These are phyloP conservation scores for Microplitis mediator DNA, from an alignment of 1,140 invertebrate species.

Conservation along the genomic window DNA sequence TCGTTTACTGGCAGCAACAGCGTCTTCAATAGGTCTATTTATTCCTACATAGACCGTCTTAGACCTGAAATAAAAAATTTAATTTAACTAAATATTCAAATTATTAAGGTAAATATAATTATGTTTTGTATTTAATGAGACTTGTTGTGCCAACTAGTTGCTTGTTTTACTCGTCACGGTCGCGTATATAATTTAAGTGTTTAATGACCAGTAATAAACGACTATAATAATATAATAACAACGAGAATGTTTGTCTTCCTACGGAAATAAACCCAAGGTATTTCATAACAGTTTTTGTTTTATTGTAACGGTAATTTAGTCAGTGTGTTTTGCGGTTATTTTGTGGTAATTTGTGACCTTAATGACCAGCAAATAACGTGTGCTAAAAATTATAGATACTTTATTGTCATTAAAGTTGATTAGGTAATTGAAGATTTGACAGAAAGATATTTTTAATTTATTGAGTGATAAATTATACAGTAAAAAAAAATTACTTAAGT, in stretches of 20 bases:
- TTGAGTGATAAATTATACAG: not conserved
- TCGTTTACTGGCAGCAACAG: slow-evolving; percentile 73
- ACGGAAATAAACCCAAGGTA: slow-evolving; percentile 4
- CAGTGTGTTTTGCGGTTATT: not conserved
- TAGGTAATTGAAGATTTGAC: too few relatives aligned
- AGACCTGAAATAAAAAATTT: slow-evolving; percentile 55
- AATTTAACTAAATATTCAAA: not conserved
- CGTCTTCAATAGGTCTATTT: slow-evolving; percentile 71
- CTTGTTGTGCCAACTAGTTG: not conserved
- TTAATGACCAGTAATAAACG: slow-evolving; percentile 8
- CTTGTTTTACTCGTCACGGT: not conserved
- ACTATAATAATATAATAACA: not conserved
- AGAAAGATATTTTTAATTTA: not conserved
- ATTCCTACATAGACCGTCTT: slow-evolving; percentile 80
- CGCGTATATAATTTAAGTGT: slow-evolving; percentile 1
- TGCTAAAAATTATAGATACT: not conserved
- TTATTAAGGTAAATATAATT: slow-evolving; percentile 1
- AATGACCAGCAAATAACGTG: not conserved
- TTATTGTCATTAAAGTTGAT: slow-evolving; percentile 3
- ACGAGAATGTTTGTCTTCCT: slow-evolving; percentile 5
- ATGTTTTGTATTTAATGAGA: not conserved
- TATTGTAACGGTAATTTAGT: not conserved
- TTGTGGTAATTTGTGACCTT: slow-evolving; percentile 10
- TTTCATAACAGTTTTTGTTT: slow-evolving; percentile 6
- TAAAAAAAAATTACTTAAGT: slow-evolving; percentile 61